phyloP scores from a whole-genome alignment of 2,888 invertebrate species.

The Agrotis puta region DNA sequence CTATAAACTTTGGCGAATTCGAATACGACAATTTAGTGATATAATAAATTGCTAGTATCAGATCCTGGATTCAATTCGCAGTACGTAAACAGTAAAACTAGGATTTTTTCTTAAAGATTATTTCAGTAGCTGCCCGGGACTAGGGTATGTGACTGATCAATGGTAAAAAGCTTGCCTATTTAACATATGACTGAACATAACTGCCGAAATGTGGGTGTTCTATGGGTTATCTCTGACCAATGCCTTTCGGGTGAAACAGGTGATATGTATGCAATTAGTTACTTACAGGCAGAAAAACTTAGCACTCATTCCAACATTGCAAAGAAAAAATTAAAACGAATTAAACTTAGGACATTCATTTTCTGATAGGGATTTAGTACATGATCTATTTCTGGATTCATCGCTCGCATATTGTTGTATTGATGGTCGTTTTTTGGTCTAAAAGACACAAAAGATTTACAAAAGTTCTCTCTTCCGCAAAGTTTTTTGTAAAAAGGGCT shows the following conservation, averaged over 20 bases:
- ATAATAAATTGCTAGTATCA: neutral
- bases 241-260: neutral
- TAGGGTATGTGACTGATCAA: neutral
- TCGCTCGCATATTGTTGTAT: neutral
- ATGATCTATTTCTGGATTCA: neutral
- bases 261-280: neutral
- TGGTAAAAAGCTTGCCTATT: neutral
- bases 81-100: neutral
- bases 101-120: neutral
- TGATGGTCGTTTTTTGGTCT: too few relatives aligned
- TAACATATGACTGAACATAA: neutral
- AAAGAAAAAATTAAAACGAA: too few relatives aligned
- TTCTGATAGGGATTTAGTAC: neutral
- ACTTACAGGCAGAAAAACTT: neutral
- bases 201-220: neutral
- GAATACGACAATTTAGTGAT: too few relatives aligned
- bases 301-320: neutral
- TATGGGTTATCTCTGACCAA: neutral
- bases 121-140: neutral
- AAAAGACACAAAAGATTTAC: too few relatives aligned
- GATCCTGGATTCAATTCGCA: neutral
- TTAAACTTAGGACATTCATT: neutral
- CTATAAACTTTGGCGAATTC: too few relatives aligned
- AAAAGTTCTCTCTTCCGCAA: too few relatives aligned
- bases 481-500: too few relatives aligned